phyloP scores from a whole-genome alignment of 2,888 invertebrate genomes.

The Synergus umbraculus region DNA sequence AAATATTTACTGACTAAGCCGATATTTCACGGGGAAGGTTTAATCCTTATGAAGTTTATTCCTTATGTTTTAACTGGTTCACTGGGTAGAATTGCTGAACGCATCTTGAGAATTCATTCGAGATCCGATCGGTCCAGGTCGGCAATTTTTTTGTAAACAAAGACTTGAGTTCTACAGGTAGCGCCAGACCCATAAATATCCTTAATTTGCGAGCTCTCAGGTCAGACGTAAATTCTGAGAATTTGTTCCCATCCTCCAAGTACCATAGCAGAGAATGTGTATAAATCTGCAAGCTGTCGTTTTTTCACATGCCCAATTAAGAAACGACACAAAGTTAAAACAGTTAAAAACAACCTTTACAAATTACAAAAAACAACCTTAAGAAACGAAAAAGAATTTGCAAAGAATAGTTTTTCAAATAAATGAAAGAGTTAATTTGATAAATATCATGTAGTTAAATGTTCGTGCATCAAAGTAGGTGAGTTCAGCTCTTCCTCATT shows the following conservation, averaged over 20 bases:
- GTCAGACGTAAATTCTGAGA: conserved; percentile 72
- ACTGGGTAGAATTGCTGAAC: background rate
- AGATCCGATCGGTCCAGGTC: conserved; percentile 41
- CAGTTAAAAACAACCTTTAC: background rate
- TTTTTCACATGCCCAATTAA: conserved; percentile 2
- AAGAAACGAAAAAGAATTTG: background rate
- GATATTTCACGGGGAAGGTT: background rate
- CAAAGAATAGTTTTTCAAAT: background rate
- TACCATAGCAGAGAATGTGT: conserved; percentile 3
- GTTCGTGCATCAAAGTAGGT: background rate
- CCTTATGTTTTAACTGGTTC: background rate
- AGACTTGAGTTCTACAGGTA: conserved; percentile 70
- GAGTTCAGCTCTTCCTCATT: background rate
- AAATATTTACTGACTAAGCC: too few relatives aligned
- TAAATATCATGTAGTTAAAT: too few relatives aligned
- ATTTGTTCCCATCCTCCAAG: conserved; percentile 51
- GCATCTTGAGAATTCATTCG: background rate
- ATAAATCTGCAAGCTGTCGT: conserved; percentile 3
- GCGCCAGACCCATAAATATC: conserved; percentile 74
- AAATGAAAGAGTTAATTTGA: background rate
- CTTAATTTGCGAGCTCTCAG: conserved; percentile 64
- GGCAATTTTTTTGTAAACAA: conserved; percentile 58
- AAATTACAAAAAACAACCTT: background rate
- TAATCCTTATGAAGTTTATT: background rate
- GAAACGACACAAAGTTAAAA: background rate